Conservation (phyloP, 2,888 invertebrate species). For the Drosophila nr. perissopoda region DNA sequence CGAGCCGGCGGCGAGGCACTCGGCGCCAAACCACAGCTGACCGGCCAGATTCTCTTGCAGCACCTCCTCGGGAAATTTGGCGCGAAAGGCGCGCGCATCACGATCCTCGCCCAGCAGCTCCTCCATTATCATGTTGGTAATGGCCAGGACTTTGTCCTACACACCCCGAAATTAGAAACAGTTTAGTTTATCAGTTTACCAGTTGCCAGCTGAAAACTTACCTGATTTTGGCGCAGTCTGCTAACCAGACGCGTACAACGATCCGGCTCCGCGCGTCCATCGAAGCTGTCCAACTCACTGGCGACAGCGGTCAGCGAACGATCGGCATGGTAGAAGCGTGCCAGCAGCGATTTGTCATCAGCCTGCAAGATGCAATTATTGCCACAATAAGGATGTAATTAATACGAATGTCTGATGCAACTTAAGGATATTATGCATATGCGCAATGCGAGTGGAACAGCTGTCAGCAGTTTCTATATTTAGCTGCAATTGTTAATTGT, state of each 20-base stretch:
- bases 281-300: constrained; percentile 98
- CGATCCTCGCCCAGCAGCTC: constrained; percentile 94
- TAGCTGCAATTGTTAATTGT: not conserved
- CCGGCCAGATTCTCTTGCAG: constrained; percentile 99
- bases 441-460: not conserved
- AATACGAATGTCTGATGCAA: not conserved
- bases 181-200: not conserved
- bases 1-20: constrained; percentile 99
- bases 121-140: constrained; percentile 98
- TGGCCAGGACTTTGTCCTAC: constrained; percentile 94
- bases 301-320: constrained; percentile 98
- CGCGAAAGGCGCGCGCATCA: constrained; percentile 96
- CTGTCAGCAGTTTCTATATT: not conserved
- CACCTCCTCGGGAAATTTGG: constrained; percentile 99
- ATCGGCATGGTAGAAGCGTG: constrained; percentile 99
- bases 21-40: constrained; percentile 99
- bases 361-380: constrained; percentile 87
- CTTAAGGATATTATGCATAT: not conserved
- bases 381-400: not conserved
- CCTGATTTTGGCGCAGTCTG: constrained; percentile 96
- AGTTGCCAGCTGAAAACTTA: constrained; percentile 63
- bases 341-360: constrained; percentile 96
- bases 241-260: constrained; percentile 97
- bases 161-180: not conserved
- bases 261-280: constrained; percentile 99